Conservation (phyloP, 2,888 invertebrate genomes). For the Microdon myrmicae region DNA sequence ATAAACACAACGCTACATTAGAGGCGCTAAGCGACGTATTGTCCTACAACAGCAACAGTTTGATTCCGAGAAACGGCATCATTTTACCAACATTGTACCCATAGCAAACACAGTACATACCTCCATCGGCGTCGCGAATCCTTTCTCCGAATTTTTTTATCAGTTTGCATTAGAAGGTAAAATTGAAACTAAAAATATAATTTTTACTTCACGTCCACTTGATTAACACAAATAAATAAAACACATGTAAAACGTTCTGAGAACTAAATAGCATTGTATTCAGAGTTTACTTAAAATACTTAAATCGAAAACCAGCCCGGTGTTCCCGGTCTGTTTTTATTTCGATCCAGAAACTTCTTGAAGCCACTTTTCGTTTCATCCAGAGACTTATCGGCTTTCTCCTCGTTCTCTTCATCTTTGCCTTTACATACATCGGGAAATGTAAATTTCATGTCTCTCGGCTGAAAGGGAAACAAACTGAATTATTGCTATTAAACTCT, state of each 20-base stretch:
- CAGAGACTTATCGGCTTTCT: slow-evolving; percentile 73
- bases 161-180: slow-evolving; percentile 43
- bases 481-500: neutral
- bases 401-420: slow-evolving; percentile 65
- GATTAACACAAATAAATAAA: slow-evolving; percentile 23
- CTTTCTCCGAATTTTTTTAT: slow-evolving; percentile 26
- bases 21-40: no score
- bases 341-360: slow-evolving; percentile 72
- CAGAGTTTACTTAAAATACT: slow-evolving; percentile 17
- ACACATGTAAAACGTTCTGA: slow-evolving; percentile 25
- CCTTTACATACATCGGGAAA: slow-evolving; percentile 80
- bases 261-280: slow-evolving; percentile 33
- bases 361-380: slow-evolving; percentile 73
- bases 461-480: slow-evolving; percentile 69
- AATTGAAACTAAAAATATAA: slow-evolving; percentile 7
- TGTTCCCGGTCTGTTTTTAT: slow-evolving; percentile 76
- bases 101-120: slow-evolving; percentile 17
- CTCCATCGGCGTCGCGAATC: slow-evolving; percentile 1
- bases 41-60: no score
- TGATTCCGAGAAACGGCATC: no score
- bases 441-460: slow-evolving; percentile 76
- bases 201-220: slow-evolving; percentile 6
- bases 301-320: slow-evolving; percentile 85
- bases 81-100: no score
- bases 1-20: no score